Evolutionary conservation across 2,113 vertebrate species (phyloP).

Genomic region (Ellobius talpinus): DNA sequence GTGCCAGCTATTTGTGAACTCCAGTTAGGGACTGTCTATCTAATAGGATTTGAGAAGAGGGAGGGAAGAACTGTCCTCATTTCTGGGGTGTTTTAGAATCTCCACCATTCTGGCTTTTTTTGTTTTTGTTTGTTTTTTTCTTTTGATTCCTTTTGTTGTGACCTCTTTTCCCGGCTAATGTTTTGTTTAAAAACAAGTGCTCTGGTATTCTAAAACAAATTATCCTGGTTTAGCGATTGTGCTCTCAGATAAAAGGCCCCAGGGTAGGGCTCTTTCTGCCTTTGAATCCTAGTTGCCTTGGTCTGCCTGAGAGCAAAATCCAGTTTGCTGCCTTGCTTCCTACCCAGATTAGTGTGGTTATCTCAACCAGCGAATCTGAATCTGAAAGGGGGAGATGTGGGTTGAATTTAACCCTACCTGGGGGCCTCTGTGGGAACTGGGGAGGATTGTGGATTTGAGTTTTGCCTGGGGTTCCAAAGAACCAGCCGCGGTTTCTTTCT

Average conservation of each 20-base stretch:
- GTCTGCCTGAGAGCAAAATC: constrained; percentile 57
- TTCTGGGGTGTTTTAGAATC: neutral
- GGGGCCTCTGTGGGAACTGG: neutral
- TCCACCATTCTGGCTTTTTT: neutral
- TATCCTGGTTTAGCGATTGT: constrained; percentile 59
- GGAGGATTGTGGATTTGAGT: neutral
- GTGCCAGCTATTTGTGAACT: neutral
- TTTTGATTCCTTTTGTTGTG: constrained; percentile 70
- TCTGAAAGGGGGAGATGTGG: constrained; percentile 52
- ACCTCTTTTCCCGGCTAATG: constrained; percentile 66
- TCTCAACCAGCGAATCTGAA: constrained; percentile 33
- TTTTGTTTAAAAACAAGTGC: constrained; percentile 81
- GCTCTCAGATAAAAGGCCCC: constrained; percentile 70
- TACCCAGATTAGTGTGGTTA: constrained; percentile 26
- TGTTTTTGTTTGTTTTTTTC: constrained; percentile 59
- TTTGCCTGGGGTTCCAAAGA: constrained; percentile 32
- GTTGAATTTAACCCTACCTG: constrained; percentile 56
- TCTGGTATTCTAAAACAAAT: constrained; percentile 78
- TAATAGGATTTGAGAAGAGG: constrained; percentile 22
- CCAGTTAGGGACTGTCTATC: neutral
- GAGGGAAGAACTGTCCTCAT: constrained; percentile 4
- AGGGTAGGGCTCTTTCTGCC: constrained; percentile 62
- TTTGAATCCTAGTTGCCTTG: constrained; percentile 46
- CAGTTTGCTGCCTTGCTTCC: neutral
- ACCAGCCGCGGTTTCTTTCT: neutral